Base-by-base conservation (phyloP, 2,888 invertebrate genomes). In the Amphipoea oculea region DNA sequence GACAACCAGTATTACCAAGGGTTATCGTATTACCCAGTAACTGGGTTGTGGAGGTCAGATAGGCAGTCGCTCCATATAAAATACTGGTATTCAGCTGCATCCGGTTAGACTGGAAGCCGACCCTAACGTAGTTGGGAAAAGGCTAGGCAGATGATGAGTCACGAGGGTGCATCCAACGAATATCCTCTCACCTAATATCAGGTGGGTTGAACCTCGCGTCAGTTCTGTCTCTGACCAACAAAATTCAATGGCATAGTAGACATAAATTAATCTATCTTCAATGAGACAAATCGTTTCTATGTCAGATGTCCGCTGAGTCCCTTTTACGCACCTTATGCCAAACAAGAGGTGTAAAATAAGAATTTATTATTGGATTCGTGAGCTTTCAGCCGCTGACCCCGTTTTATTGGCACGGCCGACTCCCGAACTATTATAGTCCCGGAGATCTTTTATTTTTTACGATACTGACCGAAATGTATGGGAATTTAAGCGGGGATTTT, bases 281-380 rank as follows among this genome's bases (percentile, higher is more conserved):
- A 76, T 60, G 66, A 75, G 83, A 76, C 83, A 76, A 60, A 76
- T 76, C 83, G 66, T 83, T 83, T 60, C 66, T 67, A 54, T 68
- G 80, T 76, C 83, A 80, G 36, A 51, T 62, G 76, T 80, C 54
- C 66, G 73, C 54, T 45, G 36, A 7, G 57, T 85, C 82, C 85
- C 77, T 65, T 77, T 79, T 81, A 82, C 67, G n/a, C 70, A 73
- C 75, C 83, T 88, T 76, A 69, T 45, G 70, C 51, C 85, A 75
- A 57, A 78, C 79, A 78, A 85, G 87, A 89, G 92, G 92, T 92
- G 91, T 92, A 92, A 93, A 93, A 94, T 94, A 94, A 93, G 94
- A 94, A 94, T 94, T 93, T 94, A 94, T 94, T 94, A 94, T 93
- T 91, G 92, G 93, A 90, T 92, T 90, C 89, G 90, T 89, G 90